phyloP scores from a whole-genome alignment of 1,140 invertebrate species.

The Orchesella cincta region DNA sequence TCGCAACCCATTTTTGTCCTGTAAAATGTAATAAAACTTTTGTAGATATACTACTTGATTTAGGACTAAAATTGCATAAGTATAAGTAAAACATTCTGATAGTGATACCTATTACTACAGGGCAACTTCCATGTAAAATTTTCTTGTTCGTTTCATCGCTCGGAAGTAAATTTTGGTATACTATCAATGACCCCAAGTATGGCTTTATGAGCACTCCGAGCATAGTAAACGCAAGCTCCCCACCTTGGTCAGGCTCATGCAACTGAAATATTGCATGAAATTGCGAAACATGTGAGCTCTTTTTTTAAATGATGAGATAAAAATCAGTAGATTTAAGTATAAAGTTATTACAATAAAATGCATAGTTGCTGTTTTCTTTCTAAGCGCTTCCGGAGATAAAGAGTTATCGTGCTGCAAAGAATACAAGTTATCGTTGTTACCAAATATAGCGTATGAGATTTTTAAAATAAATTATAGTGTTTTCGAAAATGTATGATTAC shows the following conservation, averaged over 20 bases:
- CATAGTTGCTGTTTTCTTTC: too few species aligned
- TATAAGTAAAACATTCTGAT: neutral
- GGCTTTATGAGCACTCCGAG: neutral
- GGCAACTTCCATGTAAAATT: constrained; percentile 15
- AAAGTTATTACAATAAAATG: too few species aligned
- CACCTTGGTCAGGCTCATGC: neutral
- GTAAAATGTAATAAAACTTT: neutral
- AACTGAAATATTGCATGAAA: neutral
- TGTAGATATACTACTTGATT: neutral
- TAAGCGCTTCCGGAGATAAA: too few species aligned
- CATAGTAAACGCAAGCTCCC: neutral
- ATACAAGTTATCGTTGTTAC: too few species aligned
- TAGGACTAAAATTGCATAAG: neutral
- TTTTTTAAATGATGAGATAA: too few species aligned
- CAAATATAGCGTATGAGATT: neutral
- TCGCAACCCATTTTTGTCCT: constrained; percentile 14
- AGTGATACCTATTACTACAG: neutral
- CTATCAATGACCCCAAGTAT: neutral
- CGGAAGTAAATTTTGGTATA: neutral
- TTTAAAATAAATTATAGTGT: neutral
- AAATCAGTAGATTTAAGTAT: too few species aligned
- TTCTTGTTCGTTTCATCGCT: neutral
- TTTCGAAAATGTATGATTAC: neutral
- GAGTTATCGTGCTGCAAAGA: too few species aligned
- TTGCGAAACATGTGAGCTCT: too few species aligned